phyloP scores from a whole-genome alignment of 1,140 invertebrate genomes.

The Macrosteles quadrilineatus region DNA sequence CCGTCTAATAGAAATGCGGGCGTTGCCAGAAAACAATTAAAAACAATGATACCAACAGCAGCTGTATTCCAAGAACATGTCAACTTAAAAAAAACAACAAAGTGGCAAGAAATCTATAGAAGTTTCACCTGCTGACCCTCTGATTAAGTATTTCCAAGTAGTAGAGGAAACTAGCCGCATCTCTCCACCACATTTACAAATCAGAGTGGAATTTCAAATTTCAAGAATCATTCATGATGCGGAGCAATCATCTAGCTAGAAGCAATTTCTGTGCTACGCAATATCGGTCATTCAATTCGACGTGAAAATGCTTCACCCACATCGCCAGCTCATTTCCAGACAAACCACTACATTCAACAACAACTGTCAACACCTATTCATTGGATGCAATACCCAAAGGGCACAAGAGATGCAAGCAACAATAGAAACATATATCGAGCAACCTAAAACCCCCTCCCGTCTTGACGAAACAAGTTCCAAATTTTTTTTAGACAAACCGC shows the following conservation, averaged over 20 bases:
- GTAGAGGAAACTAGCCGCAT: conserved; percentile 10
- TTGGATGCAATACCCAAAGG: neutral
- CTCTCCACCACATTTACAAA: neutral
- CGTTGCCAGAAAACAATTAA: neutral
- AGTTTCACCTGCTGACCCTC: neutral
- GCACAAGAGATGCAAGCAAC: neutral
- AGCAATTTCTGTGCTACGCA: neutral
- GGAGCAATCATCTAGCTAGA: too few species aligned
- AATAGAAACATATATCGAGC: too few species aligned
- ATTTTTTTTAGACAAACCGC: too few species aligned
- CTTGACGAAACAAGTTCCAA: too few species aligned
- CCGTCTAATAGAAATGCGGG: neutral
- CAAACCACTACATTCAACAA: neutral
- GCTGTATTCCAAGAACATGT: conserved; percentile 23
- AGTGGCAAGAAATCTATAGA: conserved; percentile 6
- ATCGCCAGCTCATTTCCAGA: neutral
- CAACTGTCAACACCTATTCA: neutral
- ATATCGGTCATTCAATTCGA: neutral
- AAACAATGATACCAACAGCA: conserved; percentile 13
- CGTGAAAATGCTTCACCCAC: neutral
- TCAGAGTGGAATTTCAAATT: conserved; percentile 19
- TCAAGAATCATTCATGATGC: conserved; percentile 10
- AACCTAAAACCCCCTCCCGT: too few species aligned
- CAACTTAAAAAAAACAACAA: conserved; percentile 26
- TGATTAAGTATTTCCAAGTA: conserved; percentile 20